Evolutionary conservation across 2,888 invertebrate genomes (phyloP), one percentile per base, ranked within the genome.

Genomic region (Drosophila recens): DNA sequence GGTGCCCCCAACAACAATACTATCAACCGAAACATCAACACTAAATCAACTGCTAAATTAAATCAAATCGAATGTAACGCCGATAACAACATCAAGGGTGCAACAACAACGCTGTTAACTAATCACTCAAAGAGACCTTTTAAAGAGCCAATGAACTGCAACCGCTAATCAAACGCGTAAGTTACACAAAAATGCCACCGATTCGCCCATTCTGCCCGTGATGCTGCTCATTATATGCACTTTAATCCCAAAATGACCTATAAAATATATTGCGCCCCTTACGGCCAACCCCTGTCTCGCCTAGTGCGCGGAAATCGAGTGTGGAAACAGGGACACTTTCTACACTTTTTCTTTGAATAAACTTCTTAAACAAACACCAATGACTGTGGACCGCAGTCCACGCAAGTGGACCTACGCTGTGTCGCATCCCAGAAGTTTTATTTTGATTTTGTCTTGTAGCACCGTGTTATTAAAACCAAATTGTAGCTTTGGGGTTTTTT

Each of bases 121-220:
- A 76, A 76, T 72, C 72, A 66, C 54, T 66, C 67, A 75, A 46
- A 20, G 59, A 49, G 80, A 75, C 80, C 75, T 79, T 87, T 86
- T 83, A 80, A 80, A 89, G 77, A 80, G 79, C 71, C 84, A 82
- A 87, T 79, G 81, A 87, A 79, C 85, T 76, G 80, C 82, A 90
- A 91, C 91, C 91, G 91, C 91, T 91, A 91, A 91, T 91, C 91
- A 91, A 91, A 57, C 65, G 48, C 23, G 10, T 54, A 65, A 59
- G 54, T 59, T 51, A 59, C 34, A 45, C 20, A 46, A 42, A 42
- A 17, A 15, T 3, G n/a, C 6, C n/a, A 38, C 5, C 36, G 4
- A n/a, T 13, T 38, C 36, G 4, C n/a, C 13, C 36, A 38, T 38
- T 38, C n/a, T 33, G 9, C 9, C 8, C 33, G 9, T 15, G 15